phyloP scores from a whole-genome alignment of 2,888 invertebrate genomes.

The Drosophila diplacantha region DNA sequence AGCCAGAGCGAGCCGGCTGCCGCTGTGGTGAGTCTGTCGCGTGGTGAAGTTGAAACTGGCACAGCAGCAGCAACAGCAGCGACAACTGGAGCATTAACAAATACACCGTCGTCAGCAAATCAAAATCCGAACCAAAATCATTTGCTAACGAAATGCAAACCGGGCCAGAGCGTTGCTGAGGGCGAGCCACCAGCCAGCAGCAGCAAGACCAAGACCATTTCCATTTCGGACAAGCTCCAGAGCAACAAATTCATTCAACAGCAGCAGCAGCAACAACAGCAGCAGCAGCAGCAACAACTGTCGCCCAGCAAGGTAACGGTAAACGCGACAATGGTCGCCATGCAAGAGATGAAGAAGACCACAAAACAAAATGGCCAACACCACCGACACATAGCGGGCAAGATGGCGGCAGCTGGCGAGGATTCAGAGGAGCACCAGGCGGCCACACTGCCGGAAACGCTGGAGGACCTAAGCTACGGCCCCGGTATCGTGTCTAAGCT shows the following conservation, averaged over 20 bases:
- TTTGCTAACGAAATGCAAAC: conserved; percentile 76
- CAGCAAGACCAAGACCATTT: conserved; percentile 65
- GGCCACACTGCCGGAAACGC: conserved; percentile 76
- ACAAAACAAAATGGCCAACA: conserved; percentile 72
- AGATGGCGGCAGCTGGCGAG: conserved; percentile 37
- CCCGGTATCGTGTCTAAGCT: conserved; percentile 94
- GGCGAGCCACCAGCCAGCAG: conserved; percentile 35
- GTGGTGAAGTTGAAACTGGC: conserved; percentile 67
- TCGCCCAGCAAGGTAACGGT: conserved; percentile 61
- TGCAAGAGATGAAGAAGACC: conserved; percentile 77
- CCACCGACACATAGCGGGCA: conserved; percentile 63
- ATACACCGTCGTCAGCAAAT: conserved; percentile 59
- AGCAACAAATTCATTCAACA: conserved; percentile 72
- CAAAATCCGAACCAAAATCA: conserved; percentile 52
- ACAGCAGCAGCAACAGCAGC: conserved; percentile 37
- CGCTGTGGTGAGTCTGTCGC: conserved; percentile 35
- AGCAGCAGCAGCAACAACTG: conserved; percentile 42
- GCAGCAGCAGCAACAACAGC: conserved; percentile 40
- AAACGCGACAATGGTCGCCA: conserved; percentile 79
- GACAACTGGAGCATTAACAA: conserved; percentile 22
- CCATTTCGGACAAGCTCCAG: conserved; percentile 74
- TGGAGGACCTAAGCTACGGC: conserved; percentile 91
- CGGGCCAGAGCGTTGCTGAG: conserved; percentile 69
- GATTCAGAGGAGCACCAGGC: conserved; percentile 9
- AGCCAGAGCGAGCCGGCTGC: conserved; percentile 33